Evolutionary conservation across 2,113 vertebrate genomes (phyloP).

Genomic region (Melanerpes formicivorus): DNA sequence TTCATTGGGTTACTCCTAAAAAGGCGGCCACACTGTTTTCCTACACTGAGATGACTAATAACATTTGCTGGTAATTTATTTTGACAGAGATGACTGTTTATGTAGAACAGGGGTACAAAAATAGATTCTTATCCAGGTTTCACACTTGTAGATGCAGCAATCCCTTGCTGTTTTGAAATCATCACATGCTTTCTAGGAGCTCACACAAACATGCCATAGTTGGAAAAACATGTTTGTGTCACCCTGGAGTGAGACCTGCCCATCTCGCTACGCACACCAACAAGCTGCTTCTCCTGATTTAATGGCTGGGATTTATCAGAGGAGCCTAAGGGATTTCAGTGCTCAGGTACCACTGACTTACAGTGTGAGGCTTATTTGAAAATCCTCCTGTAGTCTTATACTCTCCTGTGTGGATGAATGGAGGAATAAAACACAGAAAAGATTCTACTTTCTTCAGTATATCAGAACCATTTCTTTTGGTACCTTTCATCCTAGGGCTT

Average conservation of each 20-base stretch:
- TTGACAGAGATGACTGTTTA: slow-evolving; percentile 2
- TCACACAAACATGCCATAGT: slow-evolving; percentile 39
- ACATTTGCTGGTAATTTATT: background rate
- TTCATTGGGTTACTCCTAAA: background rate
- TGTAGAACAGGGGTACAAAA: slow-evolving; percentile 7
- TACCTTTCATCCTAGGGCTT: background rate
- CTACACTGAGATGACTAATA: background rate
- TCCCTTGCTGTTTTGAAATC: slow-evolving; percentile 35
- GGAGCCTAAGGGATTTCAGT: background rate
- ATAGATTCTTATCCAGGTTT: slow-evolving; percentile 34
- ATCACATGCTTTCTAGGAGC: slow-evolving; percentile 50
- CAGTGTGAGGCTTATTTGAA: background rate
- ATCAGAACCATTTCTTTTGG: background rate
- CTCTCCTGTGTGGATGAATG: background rate
- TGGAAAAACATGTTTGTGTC: slow-evolving; percentile 58
- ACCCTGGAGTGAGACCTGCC: slow-evolving; percentile 25
- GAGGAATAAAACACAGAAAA: background rate
- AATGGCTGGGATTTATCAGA: slow-evolving; percentile 2
- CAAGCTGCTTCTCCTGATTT: background rate
- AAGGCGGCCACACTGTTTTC: background rate
- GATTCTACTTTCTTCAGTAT: background rate
- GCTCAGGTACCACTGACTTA: background rate
- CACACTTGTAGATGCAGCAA: slow-evolving; percentile 38
- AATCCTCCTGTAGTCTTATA: background rate
- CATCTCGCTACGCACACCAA: background rate